These are phyloP conservation scores for Nomia melanderi DNA, from an alignment of 1,140 invertebrate genomes.

Conservation along the genomic window DNA sequence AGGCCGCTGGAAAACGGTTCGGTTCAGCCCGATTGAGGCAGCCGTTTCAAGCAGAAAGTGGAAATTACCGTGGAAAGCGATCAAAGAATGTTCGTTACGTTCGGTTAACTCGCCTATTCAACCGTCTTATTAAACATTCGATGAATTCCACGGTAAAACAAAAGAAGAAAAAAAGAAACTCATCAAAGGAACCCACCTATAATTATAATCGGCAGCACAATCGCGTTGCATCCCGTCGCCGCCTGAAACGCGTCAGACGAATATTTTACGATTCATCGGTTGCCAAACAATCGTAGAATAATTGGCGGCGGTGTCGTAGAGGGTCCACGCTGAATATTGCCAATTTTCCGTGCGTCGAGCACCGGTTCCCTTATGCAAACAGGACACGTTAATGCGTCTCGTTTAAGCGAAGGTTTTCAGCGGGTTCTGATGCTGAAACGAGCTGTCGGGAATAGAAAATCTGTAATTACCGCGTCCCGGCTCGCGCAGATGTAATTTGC, in stretches of 20 bases:
- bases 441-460: slow-evolving; percentile 47
- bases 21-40: background rate
- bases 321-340: too few relatives aligned
- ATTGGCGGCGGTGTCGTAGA: too few relatives aligned
- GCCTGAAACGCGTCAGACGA: too few relatives aligned
- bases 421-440: slow-evolving; percentile 35
- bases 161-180: too few relatives aligned
- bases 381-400: slow-evolving; percentile 26
- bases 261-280: too few relatives aligned
- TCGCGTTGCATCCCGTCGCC: too few relatives aligned
- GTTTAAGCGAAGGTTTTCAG: slow-evolving; percentile 38
- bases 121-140: too few relatives aligned
- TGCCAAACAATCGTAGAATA: too few relatives aligned
- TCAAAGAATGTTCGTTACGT: background rate
- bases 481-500: slow-evolving; percentile 34
- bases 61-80: background rate
- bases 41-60: background rate
- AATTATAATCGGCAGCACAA: too few relatives aligned
- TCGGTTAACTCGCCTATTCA: background rate
- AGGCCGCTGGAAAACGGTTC: background rate
- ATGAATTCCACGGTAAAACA: too few relatives aligned
- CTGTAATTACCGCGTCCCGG: slow-evolving; percentile 44
- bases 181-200: too few relatives aligned
- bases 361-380: background rate
- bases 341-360: background rate